phyloP scores from a whole-genome alignment of 2,888 invertebrate species.

The Hypercompe scribonia region DNA sequence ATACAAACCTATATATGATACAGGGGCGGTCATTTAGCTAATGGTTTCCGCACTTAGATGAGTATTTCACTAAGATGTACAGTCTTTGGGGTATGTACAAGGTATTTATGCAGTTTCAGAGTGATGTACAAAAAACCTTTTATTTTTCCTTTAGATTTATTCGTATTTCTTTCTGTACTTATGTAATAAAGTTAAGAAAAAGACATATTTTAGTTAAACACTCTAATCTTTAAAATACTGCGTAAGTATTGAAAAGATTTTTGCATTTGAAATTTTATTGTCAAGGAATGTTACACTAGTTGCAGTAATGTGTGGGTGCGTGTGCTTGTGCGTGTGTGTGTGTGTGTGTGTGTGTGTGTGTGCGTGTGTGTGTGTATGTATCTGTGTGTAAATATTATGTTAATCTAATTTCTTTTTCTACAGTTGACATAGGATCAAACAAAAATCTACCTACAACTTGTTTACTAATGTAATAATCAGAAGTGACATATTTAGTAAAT shows the following conservation, averaged over 20 bases:
- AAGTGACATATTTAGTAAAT: no score
- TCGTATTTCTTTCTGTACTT: not conserved
- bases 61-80: constrained; percentile 3
- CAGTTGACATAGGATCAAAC: no score
- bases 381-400: no score
- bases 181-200: not conserved
- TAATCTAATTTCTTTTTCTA: no score
- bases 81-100: not conserved
- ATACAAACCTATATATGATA: constrained; percentile 12
- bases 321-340: no score
- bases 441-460: no score
- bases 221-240: not conserved
- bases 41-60: constrained; percentile 11
- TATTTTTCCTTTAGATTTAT: not conserved
- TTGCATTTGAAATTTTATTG: not conserved
- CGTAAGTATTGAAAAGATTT: not conserved
- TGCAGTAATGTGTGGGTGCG: not conserved
- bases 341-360: no score
- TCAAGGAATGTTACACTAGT: not conserved
- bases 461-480: no score
- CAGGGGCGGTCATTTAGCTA: constrained; percentile 23
- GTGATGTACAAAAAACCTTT: not conserved
- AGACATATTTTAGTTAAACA: not conserved
- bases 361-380: no score
- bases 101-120: not conserved